Percentiles rank a stretch among this genome's conserved stretches.
phyloP scores from a whole-genome alignment of 2,888 invertebrate genomes.

The Molanna angustata region DNA sequence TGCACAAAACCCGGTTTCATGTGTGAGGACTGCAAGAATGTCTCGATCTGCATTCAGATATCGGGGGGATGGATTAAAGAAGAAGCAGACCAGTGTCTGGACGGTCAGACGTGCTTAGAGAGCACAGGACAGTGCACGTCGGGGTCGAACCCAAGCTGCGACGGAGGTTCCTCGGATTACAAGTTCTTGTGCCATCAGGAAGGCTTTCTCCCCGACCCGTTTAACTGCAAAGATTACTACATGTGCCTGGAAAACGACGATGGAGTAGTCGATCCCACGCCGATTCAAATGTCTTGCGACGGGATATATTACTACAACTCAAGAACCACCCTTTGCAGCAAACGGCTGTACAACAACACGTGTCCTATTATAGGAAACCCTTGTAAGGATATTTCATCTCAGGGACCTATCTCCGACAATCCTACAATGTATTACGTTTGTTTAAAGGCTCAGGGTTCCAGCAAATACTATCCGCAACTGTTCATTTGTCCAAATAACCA shows the following conservation, averaged over 20 bases:
- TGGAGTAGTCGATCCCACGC: neutral
- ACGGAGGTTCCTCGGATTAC: slow-evolving; percentile 6
- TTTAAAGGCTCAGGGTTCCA: neutral
- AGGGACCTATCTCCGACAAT: slow-evolving; percentile 11
- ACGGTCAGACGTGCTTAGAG: slow-evolving; percentile 10
- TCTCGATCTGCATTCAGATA: slow-evolving; percentile 11
- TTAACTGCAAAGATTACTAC: slow-evolving; percentile 24
- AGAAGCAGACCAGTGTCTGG: slow-evolving; percentile 3
- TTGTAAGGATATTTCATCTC: neutral
- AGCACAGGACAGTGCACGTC: slow-evolving; percentile 9
- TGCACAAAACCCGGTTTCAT: slow-evolving; percentile 18
- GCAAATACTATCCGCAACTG: slow-evolving; percentile 1
- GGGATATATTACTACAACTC: slow-evolving; percentile 13
- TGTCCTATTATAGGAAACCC: slow-evolving; percentile 9
- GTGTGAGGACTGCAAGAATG: slow-evolving; percentile 15
- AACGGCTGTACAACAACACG: too few relatives aligned
- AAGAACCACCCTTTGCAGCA: slow-evolving; percentile 9
- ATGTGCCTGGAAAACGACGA: slow-evolving; percentile 10
- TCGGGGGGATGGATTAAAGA: slow-evolving; percentile 6
- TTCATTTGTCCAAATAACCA: slow-evolving; percentile 4
- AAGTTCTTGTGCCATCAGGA: slow-evolving; percentile 18
- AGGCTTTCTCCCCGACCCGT: slow-evolving; percentile 25
- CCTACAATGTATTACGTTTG: slow-evolving; percentile 22
- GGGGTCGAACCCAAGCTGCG: slow-evolving; percentile 14
- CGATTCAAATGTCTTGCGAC: neutral